These are phyloP conservation scores for Macrobrachium rosenbergii DNA, from an alignment of 1,140 invertebrate species.

Conservation along the genomic window DNA sequence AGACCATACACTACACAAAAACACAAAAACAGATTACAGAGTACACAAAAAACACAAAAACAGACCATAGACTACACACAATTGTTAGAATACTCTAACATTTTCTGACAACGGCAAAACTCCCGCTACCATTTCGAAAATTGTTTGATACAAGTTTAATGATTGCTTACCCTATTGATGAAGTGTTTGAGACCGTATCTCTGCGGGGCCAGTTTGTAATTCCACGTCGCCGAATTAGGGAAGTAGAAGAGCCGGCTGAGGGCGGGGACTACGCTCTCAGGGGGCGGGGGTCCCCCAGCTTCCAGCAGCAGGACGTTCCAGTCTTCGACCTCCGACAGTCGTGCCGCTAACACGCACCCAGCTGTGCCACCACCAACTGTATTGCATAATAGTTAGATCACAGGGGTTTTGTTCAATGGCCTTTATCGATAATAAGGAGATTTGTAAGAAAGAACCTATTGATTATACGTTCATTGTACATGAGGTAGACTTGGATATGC, in stretches of 20 bases:
- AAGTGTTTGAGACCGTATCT: constrained; percentile 21
- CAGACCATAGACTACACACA: too few relatives aligned
- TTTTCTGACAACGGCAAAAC: background rate
- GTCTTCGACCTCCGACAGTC: constrained; percentile 76
- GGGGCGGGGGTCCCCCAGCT: constrained; percentile 74
- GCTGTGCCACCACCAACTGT: constrained; percentile 53
- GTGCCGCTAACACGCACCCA: constrained; percentile 56
- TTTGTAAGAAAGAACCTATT: too few relatives aligned
- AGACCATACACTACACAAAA: too few relatives aligned
- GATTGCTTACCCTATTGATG: constrained; percentile 31
- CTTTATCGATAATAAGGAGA: background rate
- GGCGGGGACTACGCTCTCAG: constrained; percentile 48
- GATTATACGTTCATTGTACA: too few relatives aligned
- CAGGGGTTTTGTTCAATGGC: background rate
- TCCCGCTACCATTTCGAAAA: background rate
- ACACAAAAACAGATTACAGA: too few relatives aligned
- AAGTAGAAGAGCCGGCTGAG: constrained; percentile 44
- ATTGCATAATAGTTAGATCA: background rate
- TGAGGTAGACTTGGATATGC: too few relatives aligned
- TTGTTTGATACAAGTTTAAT: background rate
- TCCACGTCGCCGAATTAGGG: constrained; percentile 23
- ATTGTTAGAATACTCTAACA: background rate
- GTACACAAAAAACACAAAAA: too few relatives aligned
- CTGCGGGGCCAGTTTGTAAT: constrained; percentile 26
- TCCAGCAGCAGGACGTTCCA: constrained; percentile 79